These are phyloP conservation scores for Rhynchopsitta pachyrhyncha DNA, from an alignment of 2,113 vertebrate genomes.

Conservation along the genomic window DNA sequence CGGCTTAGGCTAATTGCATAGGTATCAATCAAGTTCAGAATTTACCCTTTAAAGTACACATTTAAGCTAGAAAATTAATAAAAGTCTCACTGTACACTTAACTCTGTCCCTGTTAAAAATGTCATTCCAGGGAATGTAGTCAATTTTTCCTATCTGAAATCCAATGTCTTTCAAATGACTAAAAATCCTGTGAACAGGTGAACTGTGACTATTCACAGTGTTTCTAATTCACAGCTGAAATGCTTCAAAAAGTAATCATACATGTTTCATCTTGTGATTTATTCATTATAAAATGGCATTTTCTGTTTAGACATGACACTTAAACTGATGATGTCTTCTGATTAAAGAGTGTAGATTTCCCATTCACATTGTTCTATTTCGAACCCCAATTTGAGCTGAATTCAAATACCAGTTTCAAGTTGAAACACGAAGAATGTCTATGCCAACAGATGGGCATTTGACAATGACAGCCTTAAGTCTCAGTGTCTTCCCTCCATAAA, in stretches of 20 bases:
- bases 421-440: neutral
- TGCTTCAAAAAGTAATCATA: neutral
- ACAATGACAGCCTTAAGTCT: neutral
- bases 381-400: neutral
- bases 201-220: neutral
- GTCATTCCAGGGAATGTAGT: neutral
- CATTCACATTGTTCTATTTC: neutral
- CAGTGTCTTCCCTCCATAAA: neutral
- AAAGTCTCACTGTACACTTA: neutral
- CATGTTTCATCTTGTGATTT: neutral
- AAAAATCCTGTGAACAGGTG: neutral
- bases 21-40: neutral
- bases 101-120: neutral
- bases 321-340: neutral
- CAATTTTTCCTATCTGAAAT: neutral
- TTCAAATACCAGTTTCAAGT: neutral
- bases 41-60: neutral
- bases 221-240: neutral
- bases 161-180: neutral
- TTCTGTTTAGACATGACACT: neutral
- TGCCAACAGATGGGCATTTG: neutral
- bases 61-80: neutral
- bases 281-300: neutral
- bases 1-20: neutral
- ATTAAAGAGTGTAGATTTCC: neutral